Percentiles rank a stretch among this genome's conserved stretches.
phyloP scores from a whole-genome alignment of 2,888 invertebrate genomes.

The Serrognathus titanus region DNA sequence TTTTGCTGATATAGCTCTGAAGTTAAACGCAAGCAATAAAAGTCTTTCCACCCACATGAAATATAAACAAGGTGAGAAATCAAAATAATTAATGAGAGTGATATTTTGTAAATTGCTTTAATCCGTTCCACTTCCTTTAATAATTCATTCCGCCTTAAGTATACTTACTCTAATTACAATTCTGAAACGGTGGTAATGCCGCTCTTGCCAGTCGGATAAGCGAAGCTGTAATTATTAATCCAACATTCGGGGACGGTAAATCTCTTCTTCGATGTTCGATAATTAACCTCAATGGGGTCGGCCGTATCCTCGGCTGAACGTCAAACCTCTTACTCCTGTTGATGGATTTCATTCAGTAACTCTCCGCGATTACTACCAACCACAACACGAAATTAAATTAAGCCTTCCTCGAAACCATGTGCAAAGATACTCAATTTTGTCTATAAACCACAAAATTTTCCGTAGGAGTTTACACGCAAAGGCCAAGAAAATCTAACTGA shows the following conservation, averaged over 20 bases:
- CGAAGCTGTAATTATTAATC: constrained; percentile 28
- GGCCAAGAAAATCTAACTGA: too few species aligned
- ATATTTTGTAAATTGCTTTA: background rate
- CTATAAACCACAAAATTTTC: too few species aligned
- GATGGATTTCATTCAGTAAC: background rate
- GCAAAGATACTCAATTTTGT: too few species aligned
- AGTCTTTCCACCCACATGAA: too few species aligned
- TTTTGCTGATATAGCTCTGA: too few species aligned
- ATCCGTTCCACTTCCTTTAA: constrained; percentile 5
- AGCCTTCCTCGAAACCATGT: too few species aligned
- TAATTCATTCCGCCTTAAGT: constrained; percentile 10
- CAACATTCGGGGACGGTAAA: constrained; percentile 25
- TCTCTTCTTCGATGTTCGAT: constrained; percentile 31
- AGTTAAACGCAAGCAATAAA: too few species aligned
- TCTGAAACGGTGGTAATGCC: constrained; percentile 13
- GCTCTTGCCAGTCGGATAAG: constrained; percentile 14
- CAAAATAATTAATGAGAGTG: background rate
- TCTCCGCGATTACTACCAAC: background rate
- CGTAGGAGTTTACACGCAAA: too few species aligned
- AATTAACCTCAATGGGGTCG: constrained; percentile 30
- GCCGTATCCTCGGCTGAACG: constrained; percentile 4
- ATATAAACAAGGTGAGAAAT: background rate
- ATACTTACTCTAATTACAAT: constrained; percentile 16
- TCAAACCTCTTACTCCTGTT: constrained; percentile 7
- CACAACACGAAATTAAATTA: background rate